phyloP scores from a whole-genome alignment of 2,888 invertebrate species.

The Cosmorhoe ocellata region DNA sequence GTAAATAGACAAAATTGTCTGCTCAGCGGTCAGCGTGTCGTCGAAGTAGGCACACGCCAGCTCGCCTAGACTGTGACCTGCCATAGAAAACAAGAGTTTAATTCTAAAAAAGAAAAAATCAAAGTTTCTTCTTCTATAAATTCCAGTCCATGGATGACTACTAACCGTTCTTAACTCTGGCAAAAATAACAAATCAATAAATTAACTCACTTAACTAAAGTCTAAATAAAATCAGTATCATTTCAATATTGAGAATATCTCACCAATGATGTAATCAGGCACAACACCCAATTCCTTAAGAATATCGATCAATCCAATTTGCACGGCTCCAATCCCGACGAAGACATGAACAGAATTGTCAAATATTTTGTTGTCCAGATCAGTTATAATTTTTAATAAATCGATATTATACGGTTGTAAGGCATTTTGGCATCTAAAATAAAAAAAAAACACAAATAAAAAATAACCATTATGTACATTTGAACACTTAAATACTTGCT shows the following conservation, averaged over 20 bases:
- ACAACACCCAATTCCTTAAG: conserved; percentile 82
- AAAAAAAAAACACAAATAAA: too few species aligned
- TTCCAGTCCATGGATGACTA: too few species aligned
- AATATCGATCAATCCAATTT: conserved; percentile 85
- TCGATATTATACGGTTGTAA: conserved; percentile 84
- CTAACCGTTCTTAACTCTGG: too few species aligned
- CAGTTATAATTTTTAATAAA: conserved; percentile 84
- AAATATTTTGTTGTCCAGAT: too few species aligned
- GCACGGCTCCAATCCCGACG: conserved; percentile 87
- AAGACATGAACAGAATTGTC: conserved; percentile 87
- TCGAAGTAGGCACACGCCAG: conserved; percentile 83
- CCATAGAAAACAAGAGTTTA: neutral
- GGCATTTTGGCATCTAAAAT: conserved; percentile 76
- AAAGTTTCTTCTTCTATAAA: too few species aligned
- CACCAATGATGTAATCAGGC: conserved; percentile 89
- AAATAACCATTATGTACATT: too few species aligned
- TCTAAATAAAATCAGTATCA: too few species aligned
- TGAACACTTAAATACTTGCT: too few species aligned
- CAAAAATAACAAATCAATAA: too few species aligned
- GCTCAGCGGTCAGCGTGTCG: conserved; percentile 89
- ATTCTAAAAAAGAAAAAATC: too few species aligned
- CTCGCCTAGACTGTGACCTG: conserved; percentile 87
- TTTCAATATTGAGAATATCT: too few species aligned
- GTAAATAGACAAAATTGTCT: conserved; percentile 89
- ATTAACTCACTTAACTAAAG: too few species aligned